A percentile compares a stretch with the other conserved stretches of the same genome.
Conservation (phyloP, 2,888 invertebrate species). For the Norana najaformis region DNA sequence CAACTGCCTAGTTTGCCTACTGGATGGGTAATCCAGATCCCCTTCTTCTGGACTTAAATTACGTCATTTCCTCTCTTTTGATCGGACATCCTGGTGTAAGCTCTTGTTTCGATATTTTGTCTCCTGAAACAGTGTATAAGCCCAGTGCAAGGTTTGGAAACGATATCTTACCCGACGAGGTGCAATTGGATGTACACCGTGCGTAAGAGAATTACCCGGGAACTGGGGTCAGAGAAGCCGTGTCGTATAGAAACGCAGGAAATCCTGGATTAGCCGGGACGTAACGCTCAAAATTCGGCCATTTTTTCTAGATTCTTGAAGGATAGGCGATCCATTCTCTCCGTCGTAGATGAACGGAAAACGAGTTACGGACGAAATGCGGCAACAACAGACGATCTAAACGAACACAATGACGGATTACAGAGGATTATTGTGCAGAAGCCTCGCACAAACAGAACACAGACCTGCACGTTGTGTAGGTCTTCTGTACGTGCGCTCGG, state of each 20-base stretch:
- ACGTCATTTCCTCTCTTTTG: too few relatives aligned
- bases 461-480: too few relatives aligned
- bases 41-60: too few relatives aligned
- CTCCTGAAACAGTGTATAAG: neutral
- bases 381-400: neutral
- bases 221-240: neutral
- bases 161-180: neutral
- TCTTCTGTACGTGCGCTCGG: too few relatives aligned
- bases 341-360: neutral
- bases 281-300: neutral
- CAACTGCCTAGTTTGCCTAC: too few relatives aligned
- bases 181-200: neutral
- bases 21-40: too few relatives aligned
- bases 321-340: neutral
- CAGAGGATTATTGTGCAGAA: neutral
- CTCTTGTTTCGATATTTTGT: too few relatives aligned
- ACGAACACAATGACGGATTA: constrained; percentile 1
- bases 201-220: neutral
- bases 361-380: neutral
- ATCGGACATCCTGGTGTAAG: too few relatives aligned
- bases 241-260: neutral
- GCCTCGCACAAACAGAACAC: neutral
- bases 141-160: neutral
- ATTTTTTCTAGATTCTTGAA: constrained; percentile 9
- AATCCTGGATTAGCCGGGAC: neutral